Percentiles rank a stretch among this genome's conserved stretches.
These are phyloP conservation scores for western clawed frog (Xenopus tropicalis) DNA, from an alignment of 2,113 vertebrate species.

Conservation along the genomic window UCB_Xtro_10.0 CM004450.2:54987501-54988000, in stretches of 20 bases:
- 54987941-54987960: constrained; percentile 27
- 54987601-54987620: neutral
- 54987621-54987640: constrained; percentile 1
- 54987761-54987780: neutral
- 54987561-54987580: neutral
- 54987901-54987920: neutral
- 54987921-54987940: neutral
- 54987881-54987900: neutral
- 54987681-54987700: constrained; percentile 11
- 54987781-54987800: neutral
- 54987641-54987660: neutral
- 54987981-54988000: constrained; percentile 24
- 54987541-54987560: neutral
- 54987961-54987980: neutral
- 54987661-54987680: neutral
- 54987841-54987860: too few relatives aligned
- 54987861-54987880: neutral
- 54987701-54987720: constrained; percentile 20
- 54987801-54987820: neutral
- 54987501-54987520: constrained; percentile 16
- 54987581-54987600: constrained; percentile 4
- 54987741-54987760: neutral
- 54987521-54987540: constrained; percentile 43
- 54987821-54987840: neutral
- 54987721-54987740: neutral